These are phyloP conservation scores for Phrynocephalus vlangalii DNA, from an alignment of 2,797 vertebrate genomes.

Conservation along the genomic window DNA sequence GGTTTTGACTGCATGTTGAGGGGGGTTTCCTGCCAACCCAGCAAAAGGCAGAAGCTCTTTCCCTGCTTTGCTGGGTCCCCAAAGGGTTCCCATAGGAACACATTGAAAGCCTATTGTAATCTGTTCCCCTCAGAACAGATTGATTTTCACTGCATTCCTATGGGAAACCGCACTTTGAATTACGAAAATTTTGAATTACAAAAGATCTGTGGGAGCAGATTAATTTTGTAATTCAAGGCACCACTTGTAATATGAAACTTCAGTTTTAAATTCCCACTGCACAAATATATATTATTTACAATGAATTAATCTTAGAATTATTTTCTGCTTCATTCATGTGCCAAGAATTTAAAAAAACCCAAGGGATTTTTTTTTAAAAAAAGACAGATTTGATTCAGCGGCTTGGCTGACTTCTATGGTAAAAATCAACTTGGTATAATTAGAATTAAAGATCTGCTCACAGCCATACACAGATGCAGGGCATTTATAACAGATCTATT, in stretches of 20 bases:
- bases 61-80: no score
- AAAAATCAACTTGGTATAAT: conserved; percentile 51
- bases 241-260: not conserved
- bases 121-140: no score
- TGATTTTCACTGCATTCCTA: no score
- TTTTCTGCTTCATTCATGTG: conserved; percentile 39
- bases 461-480: conserved; percentile 4
- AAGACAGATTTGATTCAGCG: conserved; percentile 30
- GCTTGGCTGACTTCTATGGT: conserved; percentile 38
- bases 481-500: conserved; percentile 52
- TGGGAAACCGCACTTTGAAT: no score
- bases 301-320: conserved; percentile 46
- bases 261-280: conserved; percentile 32
- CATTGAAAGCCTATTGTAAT: no score
- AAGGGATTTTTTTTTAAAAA: conserved; percentile 32
- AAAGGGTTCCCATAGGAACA: no score
- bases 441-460: conserved; percentile 45
- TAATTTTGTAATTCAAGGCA: no score
- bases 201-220: no score
- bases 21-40: no score
- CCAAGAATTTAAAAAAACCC: conserved; percentile 40
- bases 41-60: no score
- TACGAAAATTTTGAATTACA: no score
- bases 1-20: no score
- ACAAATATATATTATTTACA: conserved; percentile 46